Percentiles rank a stretch among this genome's conserved stretches.
Conservation (phyloP, 1,140 invertebrate genomes). For the Heliconius hermathena region DNA sequence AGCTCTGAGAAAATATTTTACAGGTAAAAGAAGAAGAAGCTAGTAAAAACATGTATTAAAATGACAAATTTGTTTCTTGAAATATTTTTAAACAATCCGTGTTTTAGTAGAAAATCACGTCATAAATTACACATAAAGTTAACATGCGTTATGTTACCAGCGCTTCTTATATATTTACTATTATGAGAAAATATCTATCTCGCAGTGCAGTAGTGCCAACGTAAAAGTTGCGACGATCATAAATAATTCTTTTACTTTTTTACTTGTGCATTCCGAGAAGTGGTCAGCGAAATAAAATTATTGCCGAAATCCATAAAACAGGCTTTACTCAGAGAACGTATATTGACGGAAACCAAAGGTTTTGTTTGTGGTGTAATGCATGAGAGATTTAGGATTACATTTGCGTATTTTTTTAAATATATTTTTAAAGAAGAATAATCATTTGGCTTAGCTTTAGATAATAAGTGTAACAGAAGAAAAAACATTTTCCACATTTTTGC, state of each 20-base stretch:
- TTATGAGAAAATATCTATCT: constrained; percentile 10
- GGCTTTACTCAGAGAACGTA: constrained; percentile 59
- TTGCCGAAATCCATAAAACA: constrained; percentile 76
- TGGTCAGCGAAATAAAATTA: constrained; percentile 60
- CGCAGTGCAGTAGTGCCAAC: constrained; percentile 48
- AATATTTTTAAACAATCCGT: background rate
- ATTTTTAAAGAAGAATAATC: background rate
- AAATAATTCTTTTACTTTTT: constrained; percentile 49
- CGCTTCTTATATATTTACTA: background rate
- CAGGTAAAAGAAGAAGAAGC: background rate
- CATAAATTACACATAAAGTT: background rate
- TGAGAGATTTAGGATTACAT: background rate
- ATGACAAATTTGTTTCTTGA: background rate
- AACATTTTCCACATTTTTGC: too few relatives aligned
- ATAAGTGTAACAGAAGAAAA: too few relatives aligned
- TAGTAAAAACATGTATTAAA: background rate
- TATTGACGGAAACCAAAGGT: constrained; percentile 62
- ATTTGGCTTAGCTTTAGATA: too few relatives aligned
- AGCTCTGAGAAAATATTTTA: background rate
- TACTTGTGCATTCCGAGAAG: constrained; percentile 59
- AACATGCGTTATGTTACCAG: background rate
- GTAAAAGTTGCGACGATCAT: constrained; percentile 47
- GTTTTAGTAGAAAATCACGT: background rate
- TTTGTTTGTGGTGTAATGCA: constrained; percentile 42
- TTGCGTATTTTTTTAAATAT: background rate